These are phyloP conservation scores for Atta texana DNA, from an alignment of 1,140 invertebrate genomes.

Conservation along the genomic window DNA sequence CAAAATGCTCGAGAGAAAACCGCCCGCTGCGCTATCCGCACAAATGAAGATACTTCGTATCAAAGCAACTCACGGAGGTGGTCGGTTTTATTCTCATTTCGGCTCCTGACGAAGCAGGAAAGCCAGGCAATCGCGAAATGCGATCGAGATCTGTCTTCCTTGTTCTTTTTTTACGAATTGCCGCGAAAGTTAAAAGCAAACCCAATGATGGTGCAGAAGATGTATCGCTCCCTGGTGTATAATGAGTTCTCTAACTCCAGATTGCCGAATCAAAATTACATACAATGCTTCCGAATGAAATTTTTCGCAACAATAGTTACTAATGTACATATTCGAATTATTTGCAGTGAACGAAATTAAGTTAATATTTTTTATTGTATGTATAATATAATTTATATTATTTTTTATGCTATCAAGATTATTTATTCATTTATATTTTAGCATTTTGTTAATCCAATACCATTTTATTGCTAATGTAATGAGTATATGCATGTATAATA, in stretches of 20 bases:
- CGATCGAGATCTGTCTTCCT: slow-evolving; percentile 50
- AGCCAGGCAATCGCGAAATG: slow-evolving; percentile 34
- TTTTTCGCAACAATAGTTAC: slow-evolving; percentile 1
- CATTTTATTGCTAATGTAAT: slow-evolving; percentile 6
- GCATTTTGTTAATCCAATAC: neutral
- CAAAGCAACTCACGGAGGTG: slow-evolving; percentile 47
- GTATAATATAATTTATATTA: neutral
- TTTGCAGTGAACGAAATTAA: neutral
- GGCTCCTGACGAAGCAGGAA: slow-evolving; percentile 42
- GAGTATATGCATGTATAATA: neutral
- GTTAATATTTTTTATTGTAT: neutral
- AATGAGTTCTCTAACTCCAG: slow-evolving; percentile 62
- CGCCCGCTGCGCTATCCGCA: slow-evolving; percentile 61
- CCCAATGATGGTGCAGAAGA: slow-evolving; percentile 66
- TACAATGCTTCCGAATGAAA: neutral
- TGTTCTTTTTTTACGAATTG: slow-evolving; percentile 14
- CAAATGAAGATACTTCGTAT: slow-evolving; percentile 61
- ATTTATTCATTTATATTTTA: neutral
- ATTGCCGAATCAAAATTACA: neutral
- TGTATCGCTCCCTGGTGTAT: slow-evolving; percentile 70
- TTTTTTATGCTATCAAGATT: neutral
- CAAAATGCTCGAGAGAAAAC: slow-evolving; percentile 62
- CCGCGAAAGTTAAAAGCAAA: slow-evolving; percentile 61
- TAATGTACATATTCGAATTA: neutral
- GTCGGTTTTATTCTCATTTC: slow-evolving; percentile 41